phyloP scores from a whole-genome alignment of 2,797 vertebrate genomes.

The Agapornis canus region DNA sequence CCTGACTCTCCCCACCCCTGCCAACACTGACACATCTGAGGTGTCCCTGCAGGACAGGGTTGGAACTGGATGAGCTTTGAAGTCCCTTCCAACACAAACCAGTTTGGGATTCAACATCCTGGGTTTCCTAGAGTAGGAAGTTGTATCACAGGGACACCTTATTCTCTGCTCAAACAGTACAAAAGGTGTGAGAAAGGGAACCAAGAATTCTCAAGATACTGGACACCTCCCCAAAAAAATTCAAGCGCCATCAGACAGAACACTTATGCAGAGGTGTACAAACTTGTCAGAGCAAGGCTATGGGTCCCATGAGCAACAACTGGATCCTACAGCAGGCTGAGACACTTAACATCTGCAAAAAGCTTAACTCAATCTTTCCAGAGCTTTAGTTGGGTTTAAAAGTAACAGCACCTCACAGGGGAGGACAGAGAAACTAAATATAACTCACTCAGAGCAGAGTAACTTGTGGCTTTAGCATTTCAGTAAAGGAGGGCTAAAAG shows the following conservation, averaged over 20 bases:
- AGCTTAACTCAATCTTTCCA: neutral
- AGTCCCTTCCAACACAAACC: neutral
- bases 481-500: neutral
- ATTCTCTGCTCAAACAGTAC: neutral
- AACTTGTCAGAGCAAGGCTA: neutral
- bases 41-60: neutral
- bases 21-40: neutral
- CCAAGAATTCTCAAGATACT: neutral
- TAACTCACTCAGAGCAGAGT: fast-evolving
- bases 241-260: neutral
- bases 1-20: neutral
- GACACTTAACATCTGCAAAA: neutral
- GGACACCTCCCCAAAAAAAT: neutral
- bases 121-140: neutral
- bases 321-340: fast-evolving
- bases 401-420: neutral
- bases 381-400: neutral
- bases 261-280: neutral
- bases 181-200: neutral
- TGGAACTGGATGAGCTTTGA: fast-evolving
- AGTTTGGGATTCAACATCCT: neutral
- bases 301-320: neutral
- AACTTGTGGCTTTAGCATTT: neutral
- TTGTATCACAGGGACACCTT: neutral
- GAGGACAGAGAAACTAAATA: neutral